Evolutionary conservation across 2,113 vertebrate genomes (phyloP).

Genomic region (Puntigrus tetrazona): DNA sequence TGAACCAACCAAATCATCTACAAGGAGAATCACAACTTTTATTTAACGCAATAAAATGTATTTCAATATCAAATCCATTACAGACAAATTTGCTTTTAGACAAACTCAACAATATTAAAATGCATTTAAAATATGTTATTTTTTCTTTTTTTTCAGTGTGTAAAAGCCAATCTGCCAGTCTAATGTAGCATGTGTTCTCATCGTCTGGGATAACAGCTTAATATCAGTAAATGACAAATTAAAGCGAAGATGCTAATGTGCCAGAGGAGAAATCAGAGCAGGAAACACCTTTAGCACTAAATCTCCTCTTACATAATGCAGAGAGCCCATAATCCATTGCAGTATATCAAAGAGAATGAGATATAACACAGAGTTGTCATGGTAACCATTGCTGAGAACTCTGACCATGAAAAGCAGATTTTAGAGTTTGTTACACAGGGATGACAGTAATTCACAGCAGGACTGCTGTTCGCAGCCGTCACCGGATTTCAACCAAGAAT

Average conservation of each 20-base stretch:
- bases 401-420: constrained; percentile 67
- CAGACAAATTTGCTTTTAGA: not conserved
- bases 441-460: constrained; percentile 56
- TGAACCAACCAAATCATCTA: too few species aligned
- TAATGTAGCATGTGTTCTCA: not conserved
- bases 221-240: not conserved
- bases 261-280: constrained; percentile 54
- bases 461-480: not conserved
- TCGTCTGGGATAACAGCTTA: not conserved
- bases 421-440: constrained; percentile 67
- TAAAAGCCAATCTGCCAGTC: not conserved
- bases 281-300: constrained; percentile 73
- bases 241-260: not conserved
- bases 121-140: not conserved
- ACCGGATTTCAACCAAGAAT: not conserved
- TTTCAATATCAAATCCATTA: too few species aligned
- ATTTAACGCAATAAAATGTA: too few species aligned
- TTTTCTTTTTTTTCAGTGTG: not conserved
- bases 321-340: constrained; percentile 67
- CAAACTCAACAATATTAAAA: not conserved
- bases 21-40: too few species aligned
- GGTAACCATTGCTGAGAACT: constrained; percentile 70
- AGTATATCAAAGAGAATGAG: constrained; percentile 71
- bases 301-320: constrained; percentile 71
- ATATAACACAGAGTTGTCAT: constrained; percentile 77